Base-by-base conservation (phyloP, 2,888 invertebrate genomes). In the Epiblema foenella region DNA sequence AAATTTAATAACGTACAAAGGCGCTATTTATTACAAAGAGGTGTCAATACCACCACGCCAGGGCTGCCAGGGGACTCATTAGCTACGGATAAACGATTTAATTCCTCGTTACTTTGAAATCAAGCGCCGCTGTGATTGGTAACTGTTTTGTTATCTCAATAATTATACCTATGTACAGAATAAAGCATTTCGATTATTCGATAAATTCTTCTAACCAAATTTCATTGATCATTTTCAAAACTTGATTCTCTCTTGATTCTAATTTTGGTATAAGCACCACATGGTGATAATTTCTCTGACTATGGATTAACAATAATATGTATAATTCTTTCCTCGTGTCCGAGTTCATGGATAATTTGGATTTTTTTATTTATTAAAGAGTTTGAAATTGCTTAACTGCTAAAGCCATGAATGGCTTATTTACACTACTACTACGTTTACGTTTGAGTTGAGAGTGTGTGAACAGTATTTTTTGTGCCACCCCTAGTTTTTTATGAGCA, bases 1-100 rank as follows among this genome's bases (percentile, higher is more conserved):
- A 52, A 69, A 65, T 70, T 70, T 65, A 59, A 65, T 65, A 54
- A 51, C 60, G 52, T 33, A 49, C 57, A 63, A 69, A 57, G 56
- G 39, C 64, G 29, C 56, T 57, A 58, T 58, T 58, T 51, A 59
- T 64, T 58, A 69, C 64, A 58, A 65, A 54, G 65, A 70, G 59
- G 59, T 70, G 69, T 59, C 69, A 60, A 65, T 59, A 65, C 62
- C 63, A 63, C 24, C 51, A 20, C 18, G 37, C 54, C 24, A 18
- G 60, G 52, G 42, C 18, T 52, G 20, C 24, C 46, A 39, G 37
- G 15, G 37, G 39, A n/a, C 37, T 24, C 20, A 52, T 52, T 39
- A 52, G 20, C 11, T 39, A 3, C 17, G 15, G 11, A 7, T 37
- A 52, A 52, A 63, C 37, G 9, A 63, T 52, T 63, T 63, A 52